These are phyloP conservation scores for Zaprionus kolodkinae DNA, from an alignment of 1,140 invertebrate genomes.

Conservation along the genomic window DNA sequence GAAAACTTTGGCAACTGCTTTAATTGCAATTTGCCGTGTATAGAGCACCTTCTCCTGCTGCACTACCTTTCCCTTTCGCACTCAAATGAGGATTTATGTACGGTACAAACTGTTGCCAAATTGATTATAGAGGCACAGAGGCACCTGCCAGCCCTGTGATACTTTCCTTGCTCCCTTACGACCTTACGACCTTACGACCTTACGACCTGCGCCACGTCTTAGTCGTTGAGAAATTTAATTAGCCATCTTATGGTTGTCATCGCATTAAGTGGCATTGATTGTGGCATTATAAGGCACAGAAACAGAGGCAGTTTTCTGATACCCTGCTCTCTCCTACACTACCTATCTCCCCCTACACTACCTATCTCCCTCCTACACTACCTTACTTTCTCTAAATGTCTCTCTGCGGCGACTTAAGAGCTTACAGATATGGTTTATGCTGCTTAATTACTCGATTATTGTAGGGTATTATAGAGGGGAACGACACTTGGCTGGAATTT, in stretches of 20 bases:
- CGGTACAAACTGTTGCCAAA: conserved; percentile 29
- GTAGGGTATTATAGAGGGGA: background rate
- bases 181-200: conserved; percentile 1
- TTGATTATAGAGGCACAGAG: too few species aligned
- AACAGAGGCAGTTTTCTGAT: too few species aligned
- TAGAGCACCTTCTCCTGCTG: too few species aligned
- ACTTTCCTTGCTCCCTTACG: background rate
- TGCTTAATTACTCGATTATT: conserved; percentile 2
- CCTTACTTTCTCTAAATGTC: background rate
- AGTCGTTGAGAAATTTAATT: conserved; percentile 38
- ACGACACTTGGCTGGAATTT: background rate
- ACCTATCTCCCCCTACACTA: background rate
- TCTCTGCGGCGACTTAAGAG: background rate
- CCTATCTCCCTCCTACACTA: background rate
- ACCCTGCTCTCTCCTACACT: background rate
- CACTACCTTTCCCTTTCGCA: too few species aligned
- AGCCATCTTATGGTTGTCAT: conserved; percentile 37
- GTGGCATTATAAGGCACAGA: background rate
- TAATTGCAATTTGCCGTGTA: conserved; percentile 35
- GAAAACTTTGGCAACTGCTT: conserved; percentile 15
- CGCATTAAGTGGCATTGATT: conserved; percentile 41
- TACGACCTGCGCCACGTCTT: background rate
- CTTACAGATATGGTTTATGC: conserved; percentile 1
- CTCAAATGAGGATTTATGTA: conserved; percentile 41
- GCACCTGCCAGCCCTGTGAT: conserved; percentile 15